Conservation (phyloP, 2,888 invertebrate species). For the Drosophila niveifrons region DNA sequence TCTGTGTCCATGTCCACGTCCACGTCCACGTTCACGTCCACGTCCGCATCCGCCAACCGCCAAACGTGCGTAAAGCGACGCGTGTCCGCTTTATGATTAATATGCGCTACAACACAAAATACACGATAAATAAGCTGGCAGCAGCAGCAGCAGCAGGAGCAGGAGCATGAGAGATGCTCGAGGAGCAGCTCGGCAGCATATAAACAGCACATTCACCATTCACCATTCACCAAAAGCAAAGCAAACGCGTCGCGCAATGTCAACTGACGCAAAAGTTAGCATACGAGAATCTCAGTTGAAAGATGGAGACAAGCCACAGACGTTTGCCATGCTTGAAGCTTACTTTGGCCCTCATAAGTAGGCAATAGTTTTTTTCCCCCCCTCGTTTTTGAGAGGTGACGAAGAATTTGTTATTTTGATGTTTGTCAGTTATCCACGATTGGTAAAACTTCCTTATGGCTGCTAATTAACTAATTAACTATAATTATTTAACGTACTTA, state of each 20-base stretch:
- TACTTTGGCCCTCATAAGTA: slow-evolving; percentile 52
- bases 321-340: slow-evolving; percentile 13
- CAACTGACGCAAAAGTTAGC: slow-evolving; percentile 42
- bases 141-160: no score
- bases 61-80: slow-evolving; percentile 82
- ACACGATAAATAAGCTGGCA: slow-evolving; percentile 66
- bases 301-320: slow-evolving; percentile 55
- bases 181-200: slow-evolving; percentile 17
- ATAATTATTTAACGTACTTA: no score
- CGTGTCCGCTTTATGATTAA: slow-evolving; percentile 80
- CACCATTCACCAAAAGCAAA: not conserved
- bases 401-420: not conserved
- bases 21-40: slow-evolving; percentile 1
- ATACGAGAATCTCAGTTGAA: slow-evolving; percentile 38
- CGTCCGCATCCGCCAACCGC: slow-evolving; percentile 67
- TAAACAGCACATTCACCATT: not conserved
- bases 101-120: slow-evolving; percentile 80
- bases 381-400: no score
- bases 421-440: no score
- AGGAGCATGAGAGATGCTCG: slow-evolving; percentile 1
- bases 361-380: slow-evolving; percentile 49
- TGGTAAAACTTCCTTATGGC: no score
- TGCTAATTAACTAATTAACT: no score
- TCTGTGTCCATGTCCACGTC: slow-evolving; percentile 2
- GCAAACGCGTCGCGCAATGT: not conserved